Conservation (phyloP, 2,797 vertebrate genomes). For the Babyrousa celebensis region DNA sequence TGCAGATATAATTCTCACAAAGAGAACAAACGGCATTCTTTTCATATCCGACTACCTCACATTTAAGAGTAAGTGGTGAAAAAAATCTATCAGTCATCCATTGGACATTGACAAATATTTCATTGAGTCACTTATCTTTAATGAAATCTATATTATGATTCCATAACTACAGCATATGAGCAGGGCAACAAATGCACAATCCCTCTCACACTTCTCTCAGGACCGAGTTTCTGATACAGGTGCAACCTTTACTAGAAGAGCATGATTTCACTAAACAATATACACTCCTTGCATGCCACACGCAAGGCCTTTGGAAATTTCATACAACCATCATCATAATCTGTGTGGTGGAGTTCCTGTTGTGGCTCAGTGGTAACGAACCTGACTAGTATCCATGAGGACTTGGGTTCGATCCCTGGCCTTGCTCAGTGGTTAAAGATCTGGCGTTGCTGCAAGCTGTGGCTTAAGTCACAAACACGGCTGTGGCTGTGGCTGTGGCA, state of each 20-base stretch:
- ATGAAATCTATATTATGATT: not conserved
- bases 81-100: not conserved
- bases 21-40: not conserved
- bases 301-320: not conserved
- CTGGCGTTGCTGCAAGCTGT: too few species aligned
- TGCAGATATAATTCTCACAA: not conserved
- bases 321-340: not conserved
- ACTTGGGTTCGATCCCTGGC: too few species aligned
- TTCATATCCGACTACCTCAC: not conserved
- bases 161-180: not conserved
- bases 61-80: conserved; percentile 29
- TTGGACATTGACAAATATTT: not conserved
- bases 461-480: too few species aligned
- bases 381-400: too few species aligned
- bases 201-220: not conserved
- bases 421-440: too few species aligned
- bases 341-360: not conserved
- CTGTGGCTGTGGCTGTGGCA: too few species aligned
- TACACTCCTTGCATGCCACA: not conserved
- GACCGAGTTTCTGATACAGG: not conserved
- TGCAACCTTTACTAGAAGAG: not conserved
- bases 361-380: too few species aligned
- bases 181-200: not conserved
- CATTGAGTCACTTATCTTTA: not conserved
- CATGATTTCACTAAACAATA: not conserved